A percentile compares a stretch with the other conserved stretches of the same genome.
phyloP scores from a whole-genome alignment of 1,140 invertebrate genomes.

The Achroia grisella region DNA sequence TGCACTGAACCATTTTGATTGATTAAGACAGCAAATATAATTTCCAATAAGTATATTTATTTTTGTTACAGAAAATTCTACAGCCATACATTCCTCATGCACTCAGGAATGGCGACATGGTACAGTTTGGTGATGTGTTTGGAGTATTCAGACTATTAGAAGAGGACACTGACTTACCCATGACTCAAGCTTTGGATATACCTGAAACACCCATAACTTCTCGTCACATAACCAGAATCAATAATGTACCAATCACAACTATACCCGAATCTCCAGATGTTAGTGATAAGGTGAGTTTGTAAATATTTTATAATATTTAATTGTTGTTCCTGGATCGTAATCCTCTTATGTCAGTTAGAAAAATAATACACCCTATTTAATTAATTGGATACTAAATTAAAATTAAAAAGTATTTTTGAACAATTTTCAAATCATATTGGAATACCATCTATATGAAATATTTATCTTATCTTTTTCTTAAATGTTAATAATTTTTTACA shows the following conservation, averaged over 20 bases:
- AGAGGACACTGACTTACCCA: constrained; percentile 45
- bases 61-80: constrained; percentile 41
- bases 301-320: constrained; percentile 1
- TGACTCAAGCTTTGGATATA: constrained; percentile 54
- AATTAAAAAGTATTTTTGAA: no score
- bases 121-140: constrained; percentile 56
- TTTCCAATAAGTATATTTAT: no score
- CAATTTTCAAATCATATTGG: no score
- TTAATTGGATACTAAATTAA: no score
- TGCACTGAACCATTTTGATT: no score
- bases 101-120: constrained; percentile 47
- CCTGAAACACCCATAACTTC: constrained; percentile 42
- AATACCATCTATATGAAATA: no score
- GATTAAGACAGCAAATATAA: no score
- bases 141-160: constrained; percentile 50
- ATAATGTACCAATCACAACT: constrained; percentile 22
- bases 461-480: no score
- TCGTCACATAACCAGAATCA: constrained; percentile 26
- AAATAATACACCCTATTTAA: no score
- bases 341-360: no score
- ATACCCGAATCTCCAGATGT: constrained; percentile 59
- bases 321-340: not conserved
- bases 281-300: constrained; percentile 42
- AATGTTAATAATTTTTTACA: no score
- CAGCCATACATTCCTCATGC: constrained; percentile 48